These are phyloP conservation scores for Drosophila grimshawi DNA, from an alignment of 1,140 invertebrate species.

Conservation along the genomic window DNA sequence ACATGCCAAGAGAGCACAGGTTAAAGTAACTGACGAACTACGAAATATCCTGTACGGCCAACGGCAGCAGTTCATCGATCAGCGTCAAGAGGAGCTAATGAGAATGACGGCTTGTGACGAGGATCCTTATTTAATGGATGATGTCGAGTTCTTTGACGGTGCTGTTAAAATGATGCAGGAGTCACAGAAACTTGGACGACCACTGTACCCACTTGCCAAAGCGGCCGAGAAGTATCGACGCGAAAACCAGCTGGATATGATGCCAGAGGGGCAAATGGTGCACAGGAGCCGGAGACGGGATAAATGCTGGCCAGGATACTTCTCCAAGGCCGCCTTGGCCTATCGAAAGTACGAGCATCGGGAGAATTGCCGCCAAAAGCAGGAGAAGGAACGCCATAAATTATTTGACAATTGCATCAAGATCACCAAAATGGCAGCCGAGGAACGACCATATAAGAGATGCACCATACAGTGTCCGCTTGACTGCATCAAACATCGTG, in stretches of 20 bases:
- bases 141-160: constrained; percentile 54
- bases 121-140: constrained; percentile 56
- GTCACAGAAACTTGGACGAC: constrained; percentile 47
- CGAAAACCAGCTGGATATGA: constrained; percentile 53
- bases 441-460: constrained; percentile 39
- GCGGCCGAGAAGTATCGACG: constrained; percentile 46
- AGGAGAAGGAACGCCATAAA: constrained; percentile 36
- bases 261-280: constrained; percentile 34
- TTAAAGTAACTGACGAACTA: constrained; percentile 26
- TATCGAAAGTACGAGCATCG: constrained; percentile 65
- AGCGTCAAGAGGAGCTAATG: constrained; percentile 45
- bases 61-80: constrained; percentile 45
- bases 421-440: constrained; percentile 58
- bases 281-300: constrained; percentile 46
- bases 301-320: constrained; percentile 61
- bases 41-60: constrained; percentile 32
- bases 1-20: not conserved
- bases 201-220: constrained; percentile 50
- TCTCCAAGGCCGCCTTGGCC: constrained; percentile 59
- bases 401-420: constrained; percentile 57
- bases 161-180: constrained; percentile 47
- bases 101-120: constrained; percentile 47
- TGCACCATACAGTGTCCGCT: constrained; percentile 14
- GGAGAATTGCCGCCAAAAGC: constrained; percentile 45
- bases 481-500: constrained; percentile 5